These are phyloP conservation scores for Lanius ludovicianus DNA, from an alignment of 2,113 vertebrate species.

Conservation along the genomic window DNA sequence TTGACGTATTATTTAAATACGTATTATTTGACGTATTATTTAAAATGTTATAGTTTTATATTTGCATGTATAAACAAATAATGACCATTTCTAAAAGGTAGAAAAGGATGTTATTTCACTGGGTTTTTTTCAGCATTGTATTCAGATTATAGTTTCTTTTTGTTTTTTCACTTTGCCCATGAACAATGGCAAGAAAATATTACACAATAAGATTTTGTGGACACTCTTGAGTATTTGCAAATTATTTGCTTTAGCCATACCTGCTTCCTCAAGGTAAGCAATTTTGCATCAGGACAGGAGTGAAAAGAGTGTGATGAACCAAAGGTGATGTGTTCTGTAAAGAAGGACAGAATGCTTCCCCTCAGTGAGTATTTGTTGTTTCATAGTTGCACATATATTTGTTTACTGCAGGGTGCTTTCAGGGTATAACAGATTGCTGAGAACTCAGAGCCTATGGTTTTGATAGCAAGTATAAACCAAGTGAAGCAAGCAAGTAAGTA, in stretches of 20 bases:
- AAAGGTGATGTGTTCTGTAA: background rate
- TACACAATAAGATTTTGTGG: background rate
- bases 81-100: background rate
- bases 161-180: background rate
- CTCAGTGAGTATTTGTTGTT: background rate
- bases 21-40: background rate
- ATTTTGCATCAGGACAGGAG: background rate
- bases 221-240: background rate
- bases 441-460: background rate
- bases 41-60: background rate
- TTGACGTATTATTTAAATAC: background rate
- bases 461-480: background rate
- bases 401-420: background rate
- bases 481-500: background rate
- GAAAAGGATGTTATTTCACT: background rate
- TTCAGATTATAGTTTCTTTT: background rate
- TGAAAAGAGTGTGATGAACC: background rate
- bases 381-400: background rate
- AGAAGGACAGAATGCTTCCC: background rate
- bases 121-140: background rate
- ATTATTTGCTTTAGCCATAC: background rate
- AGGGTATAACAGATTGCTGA: background rate
- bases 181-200: background rate
- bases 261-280: background rate
- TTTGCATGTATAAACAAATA: background rate